These are phyloP conservation scores for Molossus molossus DNA, from an alignment of 2,797 vertebrate species.

Conservation along the genomic window DNA sequence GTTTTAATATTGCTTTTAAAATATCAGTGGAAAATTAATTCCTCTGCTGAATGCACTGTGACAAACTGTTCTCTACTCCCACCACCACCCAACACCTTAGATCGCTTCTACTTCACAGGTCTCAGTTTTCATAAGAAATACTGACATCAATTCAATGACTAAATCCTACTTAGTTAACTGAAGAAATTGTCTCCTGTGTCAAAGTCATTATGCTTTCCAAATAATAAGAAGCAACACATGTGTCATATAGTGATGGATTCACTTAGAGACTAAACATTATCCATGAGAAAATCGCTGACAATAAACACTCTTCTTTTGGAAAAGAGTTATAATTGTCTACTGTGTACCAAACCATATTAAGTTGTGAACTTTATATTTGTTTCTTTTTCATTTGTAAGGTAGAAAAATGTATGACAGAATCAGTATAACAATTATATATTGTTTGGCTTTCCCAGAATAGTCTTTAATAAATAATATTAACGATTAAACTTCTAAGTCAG, in stretches of 20 bases:
- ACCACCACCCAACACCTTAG: neutral
- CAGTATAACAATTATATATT: neutral
- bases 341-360: neutral
- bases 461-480: slow-evolving; percentile 27
- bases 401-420: neutral
- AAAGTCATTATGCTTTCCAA: neutral
- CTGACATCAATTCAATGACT: neutral
- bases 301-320: neutral
- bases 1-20: neutral
- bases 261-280: neutral
- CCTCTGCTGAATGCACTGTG: neutral
- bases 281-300: neutral
- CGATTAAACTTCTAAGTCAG: neutral
- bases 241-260: neutral
- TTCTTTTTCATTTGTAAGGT: slow-evolving; percentile 11
- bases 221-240: neutral
- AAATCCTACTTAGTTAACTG: neutral
- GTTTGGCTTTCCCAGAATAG: neutral
- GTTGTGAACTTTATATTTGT: neutral
- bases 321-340: neutral
- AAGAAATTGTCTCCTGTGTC: neutral
- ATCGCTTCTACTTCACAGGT: neutral
- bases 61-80: neutral
- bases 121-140: neutral
- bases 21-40: neutral